Percentiles rank a stretch among this genome's conserved stretches.
Conservation (phyloP, 2,797 vertebrate species). For the Hippopotamyrus pictus region DNA sequence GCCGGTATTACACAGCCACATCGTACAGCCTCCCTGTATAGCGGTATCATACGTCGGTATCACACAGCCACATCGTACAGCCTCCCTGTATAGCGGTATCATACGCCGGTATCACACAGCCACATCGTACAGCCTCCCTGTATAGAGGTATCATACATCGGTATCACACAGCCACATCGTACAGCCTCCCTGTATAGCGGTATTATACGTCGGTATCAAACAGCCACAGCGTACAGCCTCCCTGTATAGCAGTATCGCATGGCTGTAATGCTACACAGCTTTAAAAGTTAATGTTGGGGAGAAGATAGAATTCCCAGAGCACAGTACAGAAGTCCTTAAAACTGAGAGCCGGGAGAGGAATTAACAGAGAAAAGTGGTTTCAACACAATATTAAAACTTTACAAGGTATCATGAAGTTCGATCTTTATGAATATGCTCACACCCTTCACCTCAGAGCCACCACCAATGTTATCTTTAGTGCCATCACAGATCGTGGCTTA, state of each 20-base stretch:
- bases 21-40: not conserved
- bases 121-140: not conserved
- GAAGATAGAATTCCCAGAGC: not conserved
- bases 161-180: not conserved
- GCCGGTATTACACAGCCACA: not conserved
- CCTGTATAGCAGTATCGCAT: not conserved
- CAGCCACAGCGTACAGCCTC: not conserved
- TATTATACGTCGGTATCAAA: rapidly evolving
- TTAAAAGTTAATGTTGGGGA: not conserved
- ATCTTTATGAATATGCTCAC: not conserved
- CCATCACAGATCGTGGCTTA: not conserved
- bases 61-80: not conserved
- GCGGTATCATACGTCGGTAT: not conserved
- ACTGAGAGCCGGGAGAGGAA: not conserved
- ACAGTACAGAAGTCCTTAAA: not conserved
- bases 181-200: not conserved
- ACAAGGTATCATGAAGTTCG: not conserved
- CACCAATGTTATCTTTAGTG: not conserved
- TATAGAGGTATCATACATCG: not conserved
- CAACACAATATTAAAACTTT: not conserved
- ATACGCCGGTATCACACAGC: not conserved
- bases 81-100: not conserved
- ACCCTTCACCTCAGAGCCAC: not conserved
- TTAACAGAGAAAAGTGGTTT: not conserved
- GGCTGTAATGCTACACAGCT: not conserved